phyloP scores from a whole-genome alignment of 2,113 vertebrate genomes.

The Antennarius striatus region DNA sequence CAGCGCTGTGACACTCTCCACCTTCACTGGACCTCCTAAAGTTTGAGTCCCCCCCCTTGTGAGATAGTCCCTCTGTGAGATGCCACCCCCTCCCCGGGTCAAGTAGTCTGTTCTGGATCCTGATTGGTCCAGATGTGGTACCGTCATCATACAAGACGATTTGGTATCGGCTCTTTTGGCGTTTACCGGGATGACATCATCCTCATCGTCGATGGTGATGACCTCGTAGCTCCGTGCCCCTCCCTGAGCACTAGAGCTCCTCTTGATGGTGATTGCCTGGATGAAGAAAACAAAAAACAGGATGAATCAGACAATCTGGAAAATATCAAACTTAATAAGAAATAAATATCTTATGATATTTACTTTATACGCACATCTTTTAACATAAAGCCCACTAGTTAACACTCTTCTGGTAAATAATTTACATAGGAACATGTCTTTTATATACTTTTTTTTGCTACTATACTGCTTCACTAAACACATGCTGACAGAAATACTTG shows the following conservation, averaged over 20 bases:
- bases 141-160: slow-evolving; percentile 44
- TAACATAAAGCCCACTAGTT: no score
- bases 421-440: no score
- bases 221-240: slow-evolving; percentile 68
- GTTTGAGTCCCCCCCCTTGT: slow-evolving; percentile 82
- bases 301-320: no score
- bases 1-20: slow-evolving; percentile 78
- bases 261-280: slow-evolving; percentile 69
- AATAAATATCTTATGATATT: no score
- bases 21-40: slow-evolving; percentile 70
- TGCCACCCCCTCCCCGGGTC: slow-evolving; percentile 79
- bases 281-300: background rate
- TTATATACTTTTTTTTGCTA: no score
- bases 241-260: slow-evolving; percentile 72
- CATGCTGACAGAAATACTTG: no score
- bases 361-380: no score
- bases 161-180: slow-evolving; percentile 48
- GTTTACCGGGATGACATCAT: slow-evolving; percentile 38
- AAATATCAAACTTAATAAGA: no score
- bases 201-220: slow-evolving; percentile 71
- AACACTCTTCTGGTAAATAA: no score
- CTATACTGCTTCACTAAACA: no score
- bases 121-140: slow-evolving; percentile 57
- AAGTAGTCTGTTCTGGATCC: slow-evolving; percentile 78
- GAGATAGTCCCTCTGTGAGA: slow-evolving; percentile 72